Percentiles rank a stretch among this genome's conserved stretches.
Evolutionary conservation across 2,888 invertebrate species (phyloP).

Genomic region (Girardia tigrina): DNA sequence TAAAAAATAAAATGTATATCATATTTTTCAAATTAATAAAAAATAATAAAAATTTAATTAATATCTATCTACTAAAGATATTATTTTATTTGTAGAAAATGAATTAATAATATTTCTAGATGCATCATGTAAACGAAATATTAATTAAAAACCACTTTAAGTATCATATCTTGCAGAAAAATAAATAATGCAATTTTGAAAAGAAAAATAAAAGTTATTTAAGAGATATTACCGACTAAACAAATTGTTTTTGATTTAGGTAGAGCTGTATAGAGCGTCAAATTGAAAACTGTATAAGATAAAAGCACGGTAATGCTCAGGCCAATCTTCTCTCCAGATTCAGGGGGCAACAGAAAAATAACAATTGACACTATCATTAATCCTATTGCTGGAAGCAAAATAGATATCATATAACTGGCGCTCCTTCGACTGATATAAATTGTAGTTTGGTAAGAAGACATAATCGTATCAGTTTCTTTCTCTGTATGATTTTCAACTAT

Average conservation of each 20-base stretch:
- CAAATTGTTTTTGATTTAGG: constrained; percentile 6
- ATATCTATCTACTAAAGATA: too few species aligned
- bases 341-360: not conserved
- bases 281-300: constrained; percentile 19
- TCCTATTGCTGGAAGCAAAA: constrained; percentile 5
- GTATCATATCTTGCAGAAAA: too few species aligned
- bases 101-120: too few species aligned
- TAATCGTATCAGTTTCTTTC: not conserved
- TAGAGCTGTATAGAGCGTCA: not conserved
- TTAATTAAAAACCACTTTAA: too few species aligned
- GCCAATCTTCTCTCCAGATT: constrained; percentile 13
- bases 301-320: not conserved
- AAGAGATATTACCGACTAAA: not conserved
- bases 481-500: not conserved
- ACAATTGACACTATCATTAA: not conserved
- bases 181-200: too few species aligned
- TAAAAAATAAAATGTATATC: too few species aligned
- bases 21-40: too few species aligned
- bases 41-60: too few species aligned
- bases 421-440: not conserved
- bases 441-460: not conserved
- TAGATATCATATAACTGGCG: not conserved
- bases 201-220: too few species aligned
- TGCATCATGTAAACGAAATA: too few species aligned
- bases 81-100: too few species aligned